A percentile compares a stretch with the other conserved stretches of the same genome.
phyloP scores from a whole-genome alignment of 1,140 invertebrate species.

The Camponotus vicinus region DNA sequence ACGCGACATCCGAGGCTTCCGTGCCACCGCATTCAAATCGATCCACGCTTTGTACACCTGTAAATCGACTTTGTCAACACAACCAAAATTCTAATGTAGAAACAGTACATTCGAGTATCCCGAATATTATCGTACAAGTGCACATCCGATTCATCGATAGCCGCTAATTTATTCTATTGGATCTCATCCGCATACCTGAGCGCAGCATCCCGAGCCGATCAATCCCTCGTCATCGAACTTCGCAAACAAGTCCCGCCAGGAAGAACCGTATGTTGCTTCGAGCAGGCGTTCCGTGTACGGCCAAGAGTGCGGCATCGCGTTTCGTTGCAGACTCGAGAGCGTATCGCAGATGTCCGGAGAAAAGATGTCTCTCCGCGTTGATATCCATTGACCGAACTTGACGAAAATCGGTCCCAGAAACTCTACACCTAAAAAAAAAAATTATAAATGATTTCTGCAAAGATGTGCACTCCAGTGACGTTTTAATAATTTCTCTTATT shows the following conservation, averaged over 20 bases:
- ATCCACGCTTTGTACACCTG: slow-evolving; percentile 86
- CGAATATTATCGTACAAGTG: background rate
- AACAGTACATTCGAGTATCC: background rate
- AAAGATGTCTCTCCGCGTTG: slow-evolving; percentile 85
- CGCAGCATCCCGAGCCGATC: slow-evolving; percentile 87
- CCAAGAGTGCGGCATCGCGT: slow-evolving; percentile 82
- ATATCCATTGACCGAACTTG: slow-evolving; percentile 87
- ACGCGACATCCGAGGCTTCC: slow-evolving; percentile 1
- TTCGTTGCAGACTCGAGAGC: slow-evolving; percentile 83
- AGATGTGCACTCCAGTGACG: background rate
- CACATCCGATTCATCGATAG: background rate
- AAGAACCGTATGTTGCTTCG: slow-evolving; percentile 78
- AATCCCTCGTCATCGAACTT: slow-evolving; percentile 81
- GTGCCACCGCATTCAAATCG: slow-evolving; percentile 58
- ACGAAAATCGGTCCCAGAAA: slow-evolving; percentile 86
- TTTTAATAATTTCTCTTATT: background rate
- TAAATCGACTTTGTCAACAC: slow-evolving; percentile 14
- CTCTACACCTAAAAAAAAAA: slow-evolving; percentile 78
- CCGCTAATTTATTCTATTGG: background rate
- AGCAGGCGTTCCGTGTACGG: slow-evolving; percentile 79
- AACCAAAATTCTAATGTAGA: background rate
- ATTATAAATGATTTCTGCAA: background rate
- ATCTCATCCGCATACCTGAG: slow-evolving; percentile 82
- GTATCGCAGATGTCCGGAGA: slow-evolving; percentile 83
- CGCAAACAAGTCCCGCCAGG: slow-evolving; percentile 82